A percentile compares a stretch with the other conserved stretches of the same genome.
phyloP scores from a whole-genome alignment of 2,888 invertebrate genomes.

The Spatulosminthurus flaviceps region DNA sequence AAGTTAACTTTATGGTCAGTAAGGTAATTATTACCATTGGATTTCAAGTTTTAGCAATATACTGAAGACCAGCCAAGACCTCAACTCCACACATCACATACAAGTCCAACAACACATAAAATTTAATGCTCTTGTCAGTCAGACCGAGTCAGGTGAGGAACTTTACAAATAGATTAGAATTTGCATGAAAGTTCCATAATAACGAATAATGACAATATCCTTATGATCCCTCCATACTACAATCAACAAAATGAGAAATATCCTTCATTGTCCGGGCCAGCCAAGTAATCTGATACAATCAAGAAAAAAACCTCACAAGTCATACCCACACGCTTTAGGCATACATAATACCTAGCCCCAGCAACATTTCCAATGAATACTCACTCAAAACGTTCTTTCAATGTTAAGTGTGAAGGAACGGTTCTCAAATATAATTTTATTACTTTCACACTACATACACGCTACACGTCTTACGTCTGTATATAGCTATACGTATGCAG shows the following conservation, averaged over 20 bases:
- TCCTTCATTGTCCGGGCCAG: conserved; percentile 41
- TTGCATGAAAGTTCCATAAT: background rate
- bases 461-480: too few relatives aligned
- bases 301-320: background rate
- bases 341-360: too few relatives aligned
- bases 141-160: background rate
- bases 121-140: conserved; percentile 12
- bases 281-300: conserved; percentile 37
- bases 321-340: too few relatives aligned
- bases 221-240: background rate
- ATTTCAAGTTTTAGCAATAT: too few relatives aligned
- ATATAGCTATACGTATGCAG: too few relatives aligned
- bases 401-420: background rate
- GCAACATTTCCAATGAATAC: conserved; percentile 12
- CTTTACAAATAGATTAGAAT: conserved; percentile 21
- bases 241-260: background rate
- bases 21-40: too few relatives aligned
- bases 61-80: too few relatives aligned
- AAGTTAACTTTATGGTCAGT: too few relatives aligned
- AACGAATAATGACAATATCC: background rate
- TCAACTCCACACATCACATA: too few relatives aligned
- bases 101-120: background rate
- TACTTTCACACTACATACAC: too few relatives aligned
- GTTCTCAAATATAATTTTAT: conserved; percentile 3
- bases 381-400: background rate